A percentile compares a stretch with the other conserved stretches of the same genome.
These are phyloP conservation scores for Synanthedon vespiformis DNA, from an alignment of 2,888 invertebrate genomes.

Conservation along the genomic window DNA sequence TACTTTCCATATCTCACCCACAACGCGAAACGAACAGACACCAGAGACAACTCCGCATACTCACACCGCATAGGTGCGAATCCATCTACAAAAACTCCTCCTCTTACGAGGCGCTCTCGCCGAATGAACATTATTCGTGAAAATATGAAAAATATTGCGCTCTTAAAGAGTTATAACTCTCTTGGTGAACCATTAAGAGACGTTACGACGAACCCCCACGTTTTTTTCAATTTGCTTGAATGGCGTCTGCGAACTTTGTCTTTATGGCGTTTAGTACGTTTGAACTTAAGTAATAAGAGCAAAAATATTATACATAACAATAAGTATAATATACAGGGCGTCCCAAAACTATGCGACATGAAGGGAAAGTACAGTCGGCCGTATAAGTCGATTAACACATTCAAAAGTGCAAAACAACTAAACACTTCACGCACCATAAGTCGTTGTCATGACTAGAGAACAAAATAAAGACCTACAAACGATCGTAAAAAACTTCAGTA, in stretches of 20 bases:
- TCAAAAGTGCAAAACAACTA: no score
- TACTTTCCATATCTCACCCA: constrained; percentile 11
- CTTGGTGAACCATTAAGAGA: constrained; percentile 51
- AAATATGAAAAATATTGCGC: constrained; percentile 58
- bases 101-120: constrained; percentile 18
- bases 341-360: no score
- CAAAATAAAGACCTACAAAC: no score
- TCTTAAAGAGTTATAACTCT: constrained; percentile 52
- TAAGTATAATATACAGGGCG: no score
- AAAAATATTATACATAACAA: no score
- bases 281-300: no score
- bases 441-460: no score
- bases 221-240: constrained; percentile 64
- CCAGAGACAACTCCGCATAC: constrained; percentile 3
- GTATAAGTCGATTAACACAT: no score
- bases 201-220: constrained; percentile 56
- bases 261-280: constrained; percentile 25
- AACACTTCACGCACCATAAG: no score
- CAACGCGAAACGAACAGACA: constrained; percentile 5
- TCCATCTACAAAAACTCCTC: constrained; percentile 10
- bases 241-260: constrained; percentile 37
- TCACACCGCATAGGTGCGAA: not conserved
- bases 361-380: no score
- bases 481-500: no score
- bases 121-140: constrained; percentile 43